Evolutionary conservation across 2,797 vertebrate genomes (phyloP).

Genomic region (Pterois miles): DNA sequence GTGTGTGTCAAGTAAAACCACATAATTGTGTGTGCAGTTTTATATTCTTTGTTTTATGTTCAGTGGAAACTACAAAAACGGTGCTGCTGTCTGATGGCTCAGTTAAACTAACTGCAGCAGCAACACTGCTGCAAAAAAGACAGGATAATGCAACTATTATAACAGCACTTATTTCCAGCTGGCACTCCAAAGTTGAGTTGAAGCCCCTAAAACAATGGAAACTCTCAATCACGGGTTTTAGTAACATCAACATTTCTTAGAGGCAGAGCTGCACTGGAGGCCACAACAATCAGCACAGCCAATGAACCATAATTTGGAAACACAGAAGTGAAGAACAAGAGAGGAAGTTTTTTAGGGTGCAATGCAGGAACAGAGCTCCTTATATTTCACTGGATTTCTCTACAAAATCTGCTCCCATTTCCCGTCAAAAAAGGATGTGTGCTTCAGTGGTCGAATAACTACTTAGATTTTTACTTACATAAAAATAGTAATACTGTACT

Average conservation of each 20-base stretch:
- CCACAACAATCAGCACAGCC: background rate
- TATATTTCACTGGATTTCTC: background rate
- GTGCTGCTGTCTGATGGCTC: background rate
- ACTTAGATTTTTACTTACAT: too few relatives aligned
- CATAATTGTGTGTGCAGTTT: slow-evolving; percentile 1
- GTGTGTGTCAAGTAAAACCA: background rate
- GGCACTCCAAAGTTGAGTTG: background rate
- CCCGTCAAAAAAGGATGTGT: background rate
- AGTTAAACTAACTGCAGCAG: background rate
- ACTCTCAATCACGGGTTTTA: background rate
- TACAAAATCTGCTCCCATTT: background rate
- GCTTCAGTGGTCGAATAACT: background rate
- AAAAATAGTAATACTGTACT: too few relatives aligned
- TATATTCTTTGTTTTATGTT: slow-evolving; percentile 3
- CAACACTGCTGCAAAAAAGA: background rate
- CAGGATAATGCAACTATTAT: background rate
- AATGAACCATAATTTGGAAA: background rate
- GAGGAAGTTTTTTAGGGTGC: background rate
- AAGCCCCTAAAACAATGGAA: background rate
- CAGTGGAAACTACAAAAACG: background rate
- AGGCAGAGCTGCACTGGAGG: background rate
- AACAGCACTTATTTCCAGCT: background rate
- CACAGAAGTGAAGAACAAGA: background rate
- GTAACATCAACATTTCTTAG: background rate
- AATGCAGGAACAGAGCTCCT: background rate